Conservation (phyloP, 2,113 vertebrate species). For the Cathartes aura region DNA sequence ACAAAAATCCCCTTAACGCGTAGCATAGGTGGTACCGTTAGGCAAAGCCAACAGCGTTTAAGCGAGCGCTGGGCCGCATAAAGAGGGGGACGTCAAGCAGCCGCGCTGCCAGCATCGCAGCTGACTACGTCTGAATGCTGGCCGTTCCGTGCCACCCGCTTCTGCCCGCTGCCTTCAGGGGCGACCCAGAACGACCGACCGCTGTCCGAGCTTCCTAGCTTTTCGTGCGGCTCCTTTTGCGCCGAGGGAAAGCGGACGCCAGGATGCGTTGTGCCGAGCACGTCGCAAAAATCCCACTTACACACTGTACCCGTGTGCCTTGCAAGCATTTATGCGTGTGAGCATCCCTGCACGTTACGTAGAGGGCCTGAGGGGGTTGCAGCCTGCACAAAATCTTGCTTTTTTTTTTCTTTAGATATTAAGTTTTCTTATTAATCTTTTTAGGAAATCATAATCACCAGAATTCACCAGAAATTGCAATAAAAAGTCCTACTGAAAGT, state of each 20-base stretch:
- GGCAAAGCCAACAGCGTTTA: accelerated
- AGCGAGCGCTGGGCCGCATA: accelerated
- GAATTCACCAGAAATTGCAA: neutral
- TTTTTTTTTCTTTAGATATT: neutral
- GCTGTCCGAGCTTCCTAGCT: accelerated
- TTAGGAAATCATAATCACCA: neutral
- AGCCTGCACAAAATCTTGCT: neutral
- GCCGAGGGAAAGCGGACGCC: accelerated
- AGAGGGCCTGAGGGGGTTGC: neutral
- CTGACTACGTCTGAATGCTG: no score
- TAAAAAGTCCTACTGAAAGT: neutral
- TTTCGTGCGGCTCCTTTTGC: accelerated
- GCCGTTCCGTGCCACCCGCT: no score
- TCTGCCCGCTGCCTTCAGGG: neutral
- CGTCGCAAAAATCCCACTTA: neutral
- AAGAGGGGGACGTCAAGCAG: accelerated
- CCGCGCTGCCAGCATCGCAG: neutral
- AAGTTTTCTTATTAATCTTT: neutral
- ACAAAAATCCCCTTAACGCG: no score
- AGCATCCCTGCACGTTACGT: accelerated
- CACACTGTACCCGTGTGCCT: accelerated
- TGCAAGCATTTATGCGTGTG: accelerated
- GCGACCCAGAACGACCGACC: no score
- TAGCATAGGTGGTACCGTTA: accelerated
- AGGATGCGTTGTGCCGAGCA: accelerated